Evolutionary conservation across 2,888 invertebrate genomes (phyloP), one percentile per base, ranked within the genome.

Genomic region (Zele albiditarsus): DNA sequence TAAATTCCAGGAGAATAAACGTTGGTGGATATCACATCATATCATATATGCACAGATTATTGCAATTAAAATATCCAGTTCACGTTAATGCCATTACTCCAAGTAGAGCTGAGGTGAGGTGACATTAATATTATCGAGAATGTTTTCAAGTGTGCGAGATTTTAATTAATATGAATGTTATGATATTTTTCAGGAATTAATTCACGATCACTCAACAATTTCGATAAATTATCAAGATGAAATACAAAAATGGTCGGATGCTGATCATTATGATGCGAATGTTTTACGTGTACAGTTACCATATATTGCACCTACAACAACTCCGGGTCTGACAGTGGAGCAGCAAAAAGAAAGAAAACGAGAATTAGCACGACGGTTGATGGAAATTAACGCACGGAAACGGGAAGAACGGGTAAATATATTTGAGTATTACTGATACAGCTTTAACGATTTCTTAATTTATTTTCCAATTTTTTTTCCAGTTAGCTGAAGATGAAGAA

Each of bases 31-130:
- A 93, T 86, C 96, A 97, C 89, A 93, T 98, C 81, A 94, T 95
- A 76, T 92, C 92, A 53, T 98, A 96, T 87, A 91, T 98, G 87
- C 96, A 97, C 88, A 93, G 96, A 77, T 91, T 98, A 66, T 91
- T 98, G 53, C 98, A 98, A 89, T 91, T 98, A 53, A 98, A 98
- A 88, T 98, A 98, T 89, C 97, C 98, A 0, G 95, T 95, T 0
- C 98, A 98, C 90, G 93, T 96, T 0, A 95, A 95, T 86, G 94
- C 96, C 0, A 94, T 98, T 78, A 96, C 97, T 0, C 92, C 95
- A 80, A 96, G 95, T 75, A 92, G 97, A 77, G 94, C 95, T 53
- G 98, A 98, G 90, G 93, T 92, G 83, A 77, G 80, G 73, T 33
- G 14, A 3, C 0, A 46, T 0, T 5, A n/a, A 53, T 20, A 33